These are phyloP conservation scores for Rhea americana DNA, from an alignment of 2,113 vertebrate genomes.

Conservation along the genomic window DNA sequence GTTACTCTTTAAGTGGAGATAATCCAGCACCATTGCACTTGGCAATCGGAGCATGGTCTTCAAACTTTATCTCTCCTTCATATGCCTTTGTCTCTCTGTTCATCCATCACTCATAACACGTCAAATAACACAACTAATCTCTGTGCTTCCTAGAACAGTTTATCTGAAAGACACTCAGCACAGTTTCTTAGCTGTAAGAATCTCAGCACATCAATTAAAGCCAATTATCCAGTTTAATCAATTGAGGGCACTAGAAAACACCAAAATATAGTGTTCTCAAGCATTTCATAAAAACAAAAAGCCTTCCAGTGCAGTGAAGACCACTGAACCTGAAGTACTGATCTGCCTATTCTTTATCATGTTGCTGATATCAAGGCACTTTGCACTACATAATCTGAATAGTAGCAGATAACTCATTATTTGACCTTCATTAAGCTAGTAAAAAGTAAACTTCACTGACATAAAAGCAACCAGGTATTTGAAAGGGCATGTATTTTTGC, in stretches of 20 bases:
- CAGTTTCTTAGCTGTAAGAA: slow-evolving; percentile 66
- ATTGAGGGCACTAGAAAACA: not conserved
- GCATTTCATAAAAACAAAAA: not conserved
- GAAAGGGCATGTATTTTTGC: not conserved
- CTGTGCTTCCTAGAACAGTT: slow-evolving; percentile 76
- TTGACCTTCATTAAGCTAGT: not conserved
- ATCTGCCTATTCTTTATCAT: not conserved
- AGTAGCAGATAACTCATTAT: not conserved
- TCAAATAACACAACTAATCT: slow-evolving; percentile 81
- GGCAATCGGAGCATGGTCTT: slow-evolving; percentile 45
- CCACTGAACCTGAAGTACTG: not conserved
- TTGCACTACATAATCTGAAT: not conserved
- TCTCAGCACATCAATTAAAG: slow-evolving; percentile 24
- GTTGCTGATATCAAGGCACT: not conserved
- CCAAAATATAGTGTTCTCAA: not conserved
- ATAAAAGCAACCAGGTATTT: not conserved
- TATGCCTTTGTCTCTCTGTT: slow-evolving; percentile 72
- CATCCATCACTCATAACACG: slow-evolving; percentile 74
- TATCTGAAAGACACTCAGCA: slow-evolving; percentile 74
- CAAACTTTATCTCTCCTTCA: slow-evolving; percentile 77
- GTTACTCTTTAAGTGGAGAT: slow-evolving; percentile 57
- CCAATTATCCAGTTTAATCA: slow-evolving; percentile 15
- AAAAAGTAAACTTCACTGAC: not conserved
- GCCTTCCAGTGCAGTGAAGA: not conserved
- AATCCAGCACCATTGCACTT: slow-evolving; percentile 55